Base-by-base conservation (phyloP, 2,888 invertebrate species). In the Phalera bucephala region DNA sequence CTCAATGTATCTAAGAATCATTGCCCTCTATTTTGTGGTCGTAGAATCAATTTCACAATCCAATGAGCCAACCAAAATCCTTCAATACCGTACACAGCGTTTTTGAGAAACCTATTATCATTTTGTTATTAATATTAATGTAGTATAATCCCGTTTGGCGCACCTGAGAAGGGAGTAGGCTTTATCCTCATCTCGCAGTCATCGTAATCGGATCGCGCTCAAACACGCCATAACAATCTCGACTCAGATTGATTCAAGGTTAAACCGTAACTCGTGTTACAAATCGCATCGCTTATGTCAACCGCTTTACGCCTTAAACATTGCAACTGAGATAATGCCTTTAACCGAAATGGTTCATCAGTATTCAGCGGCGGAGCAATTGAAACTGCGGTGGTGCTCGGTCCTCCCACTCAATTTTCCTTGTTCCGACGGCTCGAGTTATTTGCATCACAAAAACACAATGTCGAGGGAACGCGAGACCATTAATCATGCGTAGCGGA, bases 391-490 rank as follows among this genome's bases (percentile, higher is more conserved):
- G 80, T 75, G 72, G 79, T 73, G 76, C 75, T 79, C 78, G 73
- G 80, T 74, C 82, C 84, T 82, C 83, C 82, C 82, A 80, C 86
- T 83, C 83, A 85, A 86, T 86, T 86, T 83, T 82, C 83, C 85
- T 83, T 83, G 85, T 86, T 85, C 84, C 86, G 85, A 80, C 80
- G 80, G 80, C 80, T 83, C 79, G 78, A 86, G 84, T 86, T 84
- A 88, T 88, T 88, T 88, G 88, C 88, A 88, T 88, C 86, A 88
- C 87, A 88, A 88, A 88, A 88, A 87, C 88, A 86, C 84, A 83
- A 85, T 86, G 85, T 87, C 80, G 83, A 71, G 83, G 80, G 85
- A 81, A 79, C 79, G 82, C 80, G 75, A 69, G 77, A 80, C 82
- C 81, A 88, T 88, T 88, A 88, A n/a, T n/a, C n/a, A n/a, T n/a